These are phyloP conservation scores for Lamprologus lemairii DNA, from an alignment of 2,113 vertebrate genomes.

Conservation along the genomic window DNA sequence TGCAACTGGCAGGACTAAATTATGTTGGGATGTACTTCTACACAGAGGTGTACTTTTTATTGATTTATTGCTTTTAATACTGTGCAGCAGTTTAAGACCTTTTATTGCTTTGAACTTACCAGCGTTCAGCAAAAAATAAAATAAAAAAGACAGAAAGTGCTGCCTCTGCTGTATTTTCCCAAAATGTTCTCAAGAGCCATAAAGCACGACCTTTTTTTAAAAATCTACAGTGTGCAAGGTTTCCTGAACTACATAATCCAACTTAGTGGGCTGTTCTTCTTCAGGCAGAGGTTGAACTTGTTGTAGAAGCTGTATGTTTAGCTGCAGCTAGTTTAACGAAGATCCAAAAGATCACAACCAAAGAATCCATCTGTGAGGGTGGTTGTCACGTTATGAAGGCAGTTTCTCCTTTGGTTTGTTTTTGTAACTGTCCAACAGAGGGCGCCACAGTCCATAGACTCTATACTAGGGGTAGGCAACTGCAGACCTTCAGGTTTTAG, in stretches of 20 bases:
- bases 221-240: neutral
- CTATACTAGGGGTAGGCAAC: accelerated
- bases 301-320: neutral
- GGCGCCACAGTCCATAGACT: neutral
- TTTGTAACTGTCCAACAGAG: neutral
- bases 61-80: neutral
- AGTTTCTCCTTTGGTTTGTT: neutral
- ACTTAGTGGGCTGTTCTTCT: neutral
- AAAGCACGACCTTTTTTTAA: accelerated
- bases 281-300: neutral
- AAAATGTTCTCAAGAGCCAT: neutral
- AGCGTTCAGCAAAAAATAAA: neutral
- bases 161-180: neutral
- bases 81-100: neutral
- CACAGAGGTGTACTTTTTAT: neutral
- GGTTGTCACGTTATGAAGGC: accelerated
- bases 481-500: neutral
- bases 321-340: neutral
- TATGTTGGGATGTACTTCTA: neutral
- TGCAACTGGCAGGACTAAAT: neutral
- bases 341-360: neutral
- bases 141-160: neutral
- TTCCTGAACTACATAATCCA: neutral
- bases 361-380: no score
- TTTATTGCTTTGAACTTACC: neutral